Evolutionary conservation across 2,113 vertebrate genomes (phyloP).

Genomic region (Empidonax alnorum): DNA sequence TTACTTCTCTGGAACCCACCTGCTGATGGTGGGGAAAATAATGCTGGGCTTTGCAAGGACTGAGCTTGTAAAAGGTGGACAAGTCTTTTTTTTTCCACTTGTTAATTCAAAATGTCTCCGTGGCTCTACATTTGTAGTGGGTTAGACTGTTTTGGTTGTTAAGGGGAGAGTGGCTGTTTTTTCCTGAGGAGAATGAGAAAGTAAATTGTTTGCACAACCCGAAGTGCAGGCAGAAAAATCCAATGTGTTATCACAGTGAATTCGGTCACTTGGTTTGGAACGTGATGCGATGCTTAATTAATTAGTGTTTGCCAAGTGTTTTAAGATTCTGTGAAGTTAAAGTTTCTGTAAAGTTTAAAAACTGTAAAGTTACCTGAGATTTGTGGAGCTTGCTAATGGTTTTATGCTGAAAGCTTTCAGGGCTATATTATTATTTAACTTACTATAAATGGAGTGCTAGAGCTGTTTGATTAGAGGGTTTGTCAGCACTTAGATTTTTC

Average conservation of each 20-base stretch:
- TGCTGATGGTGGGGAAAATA: neutral
- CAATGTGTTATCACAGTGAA: neutral
- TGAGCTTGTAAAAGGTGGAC: neutral
- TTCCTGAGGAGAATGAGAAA: neutral
- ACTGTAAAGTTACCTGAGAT: neutral
- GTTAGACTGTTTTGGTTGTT: neutral
- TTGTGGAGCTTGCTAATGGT: neutral
- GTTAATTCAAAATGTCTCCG: neutral
- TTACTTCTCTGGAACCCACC: neutral
- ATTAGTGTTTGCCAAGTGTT: neutral
- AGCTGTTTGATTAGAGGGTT: conserved; percentile 10
- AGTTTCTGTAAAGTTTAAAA: no score
- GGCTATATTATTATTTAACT: neutral
- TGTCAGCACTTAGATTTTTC: neutral
- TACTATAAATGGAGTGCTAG: neutral
- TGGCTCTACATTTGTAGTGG: neutral
- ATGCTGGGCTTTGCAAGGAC: neutral
- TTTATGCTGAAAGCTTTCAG: neutral
- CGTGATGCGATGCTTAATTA: neutral
- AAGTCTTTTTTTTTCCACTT: neutral
- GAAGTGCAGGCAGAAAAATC: neutral
- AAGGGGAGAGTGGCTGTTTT: neutral
- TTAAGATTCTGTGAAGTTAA: neutral
- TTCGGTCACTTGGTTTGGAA: neutral
- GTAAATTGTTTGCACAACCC: neutral